A percentile compares a stretch with the other conserved stretches of the same genome.
These are phyloP conservation scores for Chaetodon auriga DNA, from an alignment of 2,113 vertebrate genomes.

Conservation along the genomic window DNA sequence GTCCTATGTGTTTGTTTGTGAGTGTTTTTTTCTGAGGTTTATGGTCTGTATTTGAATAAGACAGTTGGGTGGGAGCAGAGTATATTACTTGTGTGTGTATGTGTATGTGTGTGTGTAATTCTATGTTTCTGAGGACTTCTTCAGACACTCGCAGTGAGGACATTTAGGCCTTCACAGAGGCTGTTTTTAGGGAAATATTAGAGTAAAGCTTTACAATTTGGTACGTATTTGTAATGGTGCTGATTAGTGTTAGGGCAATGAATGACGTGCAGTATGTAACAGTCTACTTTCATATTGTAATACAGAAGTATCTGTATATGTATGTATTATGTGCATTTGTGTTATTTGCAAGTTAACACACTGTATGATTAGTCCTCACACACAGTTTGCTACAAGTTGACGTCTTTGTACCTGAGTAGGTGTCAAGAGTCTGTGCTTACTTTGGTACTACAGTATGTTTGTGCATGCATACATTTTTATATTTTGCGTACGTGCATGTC, in stretches of 20 bases:
- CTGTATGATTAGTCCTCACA: background rate
- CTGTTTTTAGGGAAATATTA: background rate
- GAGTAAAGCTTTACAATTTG: background rate
- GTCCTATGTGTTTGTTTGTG: constrained; percentile 70
- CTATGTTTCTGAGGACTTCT: constrained; percentile 20
- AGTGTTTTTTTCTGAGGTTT: constrained; percentile 70
- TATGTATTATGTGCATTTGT: constrained; percentile 6
- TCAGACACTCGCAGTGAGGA: constrained; percentile 1
- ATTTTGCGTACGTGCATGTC: constrained; percentile 27
- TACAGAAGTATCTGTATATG: background rate
- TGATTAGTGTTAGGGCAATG: background rate
- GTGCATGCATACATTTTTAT: background rate
- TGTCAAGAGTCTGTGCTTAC: constrained; percentile 61
- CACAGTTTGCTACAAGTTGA: constrained; percentile 1
- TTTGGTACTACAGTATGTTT: constrained; percentile 48
- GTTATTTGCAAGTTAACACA: background rate
- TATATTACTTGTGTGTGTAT: constrained; percentile 41
- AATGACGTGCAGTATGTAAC: background rate
- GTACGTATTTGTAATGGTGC: background rate
- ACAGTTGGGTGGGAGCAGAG: constrained; percentile 53
- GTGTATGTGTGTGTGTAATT: constrained; percentile 28
- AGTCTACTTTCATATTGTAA: background rate
- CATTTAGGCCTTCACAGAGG: constrained; percentile 4
- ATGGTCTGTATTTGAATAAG: constrained; percentile 73
- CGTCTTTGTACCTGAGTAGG: constrained; percentile 13